Percentiles rank a stretch among this genome's conserved stretches.
Evolutionary conservation across 2,888 invertebrate species (phyloP).

Genomic region (Eilema depressum): DNA sequence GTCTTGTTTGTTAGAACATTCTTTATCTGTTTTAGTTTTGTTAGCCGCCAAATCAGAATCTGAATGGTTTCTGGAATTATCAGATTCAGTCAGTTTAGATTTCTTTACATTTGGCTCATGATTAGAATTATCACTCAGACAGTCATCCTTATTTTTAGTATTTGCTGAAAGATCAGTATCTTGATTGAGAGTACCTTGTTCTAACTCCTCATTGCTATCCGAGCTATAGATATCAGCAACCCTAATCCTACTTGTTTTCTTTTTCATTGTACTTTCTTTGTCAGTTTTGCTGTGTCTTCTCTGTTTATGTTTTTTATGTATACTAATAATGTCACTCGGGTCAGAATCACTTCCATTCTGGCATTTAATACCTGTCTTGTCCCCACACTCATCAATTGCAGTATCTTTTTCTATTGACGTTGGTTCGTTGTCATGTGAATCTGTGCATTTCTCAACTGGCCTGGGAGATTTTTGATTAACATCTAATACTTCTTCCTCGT

Average conservation of each 20-base stretch:
- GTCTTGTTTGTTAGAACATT: slow-evolving; percentile 4
- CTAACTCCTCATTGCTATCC: slow-evolving; percentile 40
- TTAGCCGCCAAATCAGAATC: neutral
- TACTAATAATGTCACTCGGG: neutral
- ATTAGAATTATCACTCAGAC: slow-evolving; percentile 2
- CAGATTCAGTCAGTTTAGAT: slow-evolving; percentile 23
- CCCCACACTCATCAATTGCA: slow-evolving; percentile 14
- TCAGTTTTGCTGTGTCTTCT: neutral
- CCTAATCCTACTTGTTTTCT: slow-evolving; percentile 10
- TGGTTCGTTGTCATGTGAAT: neutral
- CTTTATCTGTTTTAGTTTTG: neutral
- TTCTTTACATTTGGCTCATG: slow-evolving; percentile 27
- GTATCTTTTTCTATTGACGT: neutral
- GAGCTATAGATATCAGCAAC: slow-evolving; percentile 47
- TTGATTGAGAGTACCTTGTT: slow-evolving; percentile 29
- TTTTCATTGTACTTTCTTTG: neutral
- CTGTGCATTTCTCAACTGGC: neutral
- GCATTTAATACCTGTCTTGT: slow-evolving; percentile 16
- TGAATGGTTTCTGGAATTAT: neutral
- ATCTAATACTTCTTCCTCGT: neutral
- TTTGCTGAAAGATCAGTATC: slow-evolving; percentile 9
- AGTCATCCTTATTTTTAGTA: slow-evolving; percentile 20
- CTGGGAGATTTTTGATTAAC: neutral
- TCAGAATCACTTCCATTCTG: neutral
- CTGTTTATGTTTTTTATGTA: neutral